Conservation (phyloP, 2,797 vertebrate genomes). For the Sebastiscus tertius region DNA sequence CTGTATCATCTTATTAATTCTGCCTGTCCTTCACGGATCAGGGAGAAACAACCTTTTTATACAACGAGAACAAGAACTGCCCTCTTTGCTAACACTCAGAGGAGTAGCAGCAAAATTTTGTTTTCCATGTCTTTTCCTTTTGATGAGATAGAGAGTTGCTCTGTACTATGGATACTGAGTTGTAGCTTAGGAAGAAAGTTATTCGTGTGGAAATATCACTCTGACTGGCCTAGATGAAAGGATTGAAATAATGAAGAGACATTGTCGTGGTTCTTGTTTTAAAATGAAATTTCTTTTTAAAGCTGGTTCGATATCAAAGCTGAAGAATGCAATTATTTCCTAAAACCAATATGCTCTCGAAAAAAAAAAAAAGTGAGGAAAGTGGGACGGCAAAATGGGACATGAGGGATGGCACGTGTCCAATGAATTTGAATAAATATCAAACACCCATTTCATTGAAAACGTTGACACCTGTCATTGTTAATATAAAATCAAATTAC, state of each 20-base stretch:
- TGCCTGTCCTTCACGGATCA: slow-evolving; percentile 37
- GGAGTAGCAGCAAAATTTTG: slow-evolving; percentile 6
- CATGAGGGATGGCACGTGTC: not conserved
- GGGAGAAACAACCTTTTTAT: slow-evolving; percentile 23
- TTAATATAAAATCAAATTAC: not conserved
- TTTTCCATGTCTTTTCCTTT: slow-evolving; percentile 44
- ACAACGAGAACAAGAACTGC: not conserved
- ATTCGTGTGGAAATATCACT: slow-evolving; percentile 24
- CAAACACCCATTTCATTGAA: not conserved
- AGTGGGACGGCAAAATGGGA: slow-evolving; percentile 30
- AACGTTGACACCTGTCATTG: not conserved
- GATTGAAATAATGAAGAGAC: slow-evolving; percentile 41
- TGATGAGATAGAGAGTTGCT: slow-evolving; percentile 25
- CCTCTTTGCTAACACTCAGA: not conserved
- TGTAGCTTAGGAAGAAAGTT: slow-evolving; percentile 12
- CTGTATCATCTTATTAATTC: slow-evolving; percentile 27
- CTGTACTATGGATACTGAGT: not conserved
- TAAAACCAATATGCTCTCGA: not conserved
- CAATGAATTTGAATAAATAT: not conserved
- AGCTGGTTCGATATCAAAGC: slow-evolving; percentile 40
- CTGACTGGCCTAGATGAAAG: slow-evolving; percentile 51
- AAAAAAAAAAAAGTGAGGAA: not conserved
- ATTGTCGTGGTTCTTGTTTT: slow-evolving; percentile 33
- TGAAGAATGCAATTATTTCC: slow-evolving; percentile 42
- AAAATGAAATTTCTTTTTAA: slow-evolving; percentile 20